Evolutionary conservation across 2,888 invertebrate genomes (phyloP), one percentile per base, ranked within the genome.

Genomic region (Drosophila suboccidentalis): DNA sequence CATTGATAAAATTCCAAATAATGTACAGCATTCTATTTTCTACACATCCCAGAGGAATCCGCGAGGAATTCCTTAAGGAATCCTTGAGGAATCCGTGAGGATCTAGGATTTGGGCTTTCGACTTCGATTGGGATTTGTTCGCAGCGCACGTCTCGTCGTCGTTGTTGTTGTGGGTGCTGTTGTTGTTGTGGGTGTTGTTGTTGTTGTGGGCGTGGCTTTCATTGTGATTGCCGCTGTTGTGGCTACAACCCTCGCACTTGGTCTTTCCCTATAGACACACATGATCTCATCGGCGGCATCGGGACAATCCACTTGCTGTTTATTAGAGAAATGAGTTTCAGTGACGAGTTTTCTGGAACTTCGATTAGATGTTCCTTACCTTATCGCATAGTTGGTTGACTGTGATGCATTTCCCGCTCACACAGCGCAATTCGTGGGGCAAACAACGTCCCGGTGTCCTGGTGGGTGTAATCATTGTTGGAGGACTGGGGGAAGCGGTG

Each of bases 251-350:
- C 80, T 81, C 11, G 78, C 80, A 53, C 77, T 86, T 13, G 75
- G 76, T 13, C 90, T 80, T 15, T 91, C 91, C 91, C 94, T 94
- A 90, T 94, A 94, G 85, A 93, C 94, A 83, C 95, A 95, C 91
- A 94, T 94, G 66, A 94, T 94, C 80, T 95, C 95, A 72, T 95
- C 95, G 2, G 95, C 95, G 49, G 95, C 95, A 90, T 95, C 95
- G 1, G 94, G 93, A 84, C 95, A 95, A 91, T 95, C 95, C 53
- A 90, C 80, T 77, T 83, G 86, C 92, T 93, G 50, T 9, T 75
- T 75, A 11, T 38, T n/a, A 26, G 17, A 38, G 34, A 11, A n/a
- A 15, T 8, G 22, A 2, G 2, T 13, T 36, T 13, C 1, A 36
- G 4, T 36, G n/a, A 6, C 8, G 6, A n/a, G n/a, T 38, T 32